phyloP scores from a whole-genome alignment of 2,113 vertebrate genomes.

The Misgurnus mizolepis region DNA sequence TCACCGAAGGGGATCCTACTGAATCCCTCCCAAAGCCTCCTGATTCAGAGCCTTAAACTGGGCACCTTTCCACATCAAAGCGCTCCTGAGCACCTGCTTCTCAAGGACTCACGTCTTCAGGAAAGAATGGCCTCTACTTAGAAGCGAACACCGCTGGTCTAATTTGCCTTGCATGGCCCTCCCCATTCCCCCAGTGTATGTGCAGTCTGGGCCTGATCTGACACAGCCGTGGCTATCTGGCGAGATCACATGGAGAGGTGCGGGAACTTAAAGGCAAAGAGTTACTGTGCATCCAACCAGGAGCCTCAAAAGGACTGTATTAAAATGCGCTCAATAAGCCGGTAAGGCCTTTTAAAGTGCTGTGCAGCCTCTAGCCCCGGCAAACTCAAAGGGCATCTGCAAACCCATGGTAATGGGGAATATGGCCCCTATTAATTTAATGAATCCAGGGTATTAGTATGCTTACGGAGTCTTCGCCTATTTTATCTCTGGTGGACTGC shows the following conservation, averaged over 20 bases:
- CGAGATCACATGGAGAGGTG: conserved; percentile 73
- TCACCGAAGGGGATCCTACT: conserved; percentile 66
- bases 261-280: conserved; percentile 73
- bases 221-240: conserved; percentile 69
- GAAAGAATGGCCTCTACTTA: conserved; percentile 76
- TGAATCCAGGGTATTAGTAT: conserved; percentile 79
- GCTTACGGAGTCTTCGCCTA: conserved; percentile 65
- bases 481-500: conserved; percentile 67
- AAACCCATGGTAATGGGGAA: conserved; percentile 67
- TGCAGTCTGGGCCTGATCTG: conserved; percentile 60
- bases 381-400: conserved; percentile 78
- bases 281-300: conserved; percentile 74
- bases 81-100: conserved; percentile 58
- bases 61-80: conserved; percentile 77
- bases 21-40: conserved; percentile 63
- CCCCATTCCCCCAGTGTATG: conserved; percentile 59
- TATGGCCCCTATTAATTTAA: conserved; percentile 78
- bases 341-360: conserved; percentile 77
- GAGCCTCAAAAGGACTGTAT: conserved; percentile 75
- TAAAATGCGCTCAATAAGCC: conserved; percentile 78
- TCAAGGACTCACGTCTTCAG: conserved; percentile 72
- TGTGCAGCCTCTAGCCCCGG: conserved; percentile 71
- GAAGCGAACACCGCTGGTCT: conserved; percentile 73
- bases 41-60: conserved; percentile 63
- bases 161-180: conserved; percentile 66